A percentile compares a stretch with the other conserved stretches of the same genome.
phyloP scores from a whole-genome alignment of 1,140 invertebrate species.

The Ganaspis sp. region DNA sequence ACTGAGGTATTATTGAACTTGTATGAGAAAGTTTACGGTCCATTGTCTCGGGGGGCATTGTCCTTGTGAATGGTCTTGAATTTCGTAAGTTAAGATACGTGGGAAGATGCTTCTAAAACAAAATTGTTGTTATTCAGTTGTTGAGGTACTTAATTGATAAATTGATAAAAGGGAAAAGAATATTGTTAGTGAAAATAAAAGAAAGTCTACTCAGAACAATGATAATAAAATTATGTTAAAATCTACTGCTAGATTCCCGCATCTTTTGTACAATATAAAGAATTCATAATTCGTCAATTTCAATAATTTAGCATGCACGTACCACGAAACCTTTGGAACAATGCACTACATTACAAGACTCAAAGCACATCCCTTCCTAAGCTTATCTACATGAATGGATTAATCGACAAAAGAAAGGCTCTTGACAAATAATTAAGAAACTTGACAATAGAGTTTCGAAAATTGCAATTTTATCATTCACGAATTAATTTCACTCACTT shows the following conservation, averaged over 20 bases:
- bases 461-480: no score
- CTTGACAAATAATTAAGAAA: conserved; percentile 36
- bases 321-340: conserved; percentile 15
- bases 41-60: not conserved
- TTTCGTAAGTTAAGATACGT: not conserved
- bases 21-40: not conserved
- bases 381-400: conserved; percentile 1
- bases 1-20: not conserved
- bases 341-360: conserved; percentile 15
- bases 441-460: not conserved
- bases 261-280: not conserved
- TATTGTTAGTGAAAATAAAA: not conserved
- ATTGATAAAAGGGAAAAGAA: not conserved
- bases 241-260: no score
- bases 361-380: conserved; percentile 8
- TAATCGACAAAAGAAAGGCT: conserved; percentile 15
- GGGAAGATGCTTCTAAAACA: not conserved
- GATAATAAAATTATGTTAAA: no score
- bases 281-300: not conserved
- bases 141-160: not conserved
- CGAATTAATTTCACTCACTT: no score
- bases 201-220: not conserved
- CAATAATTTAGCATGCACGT: conserved; percentile 5
- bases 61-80: not conserved
- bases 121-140: not conserved